Conservation (phyloP, 2,888 invertebrate genomes). For the Hypomecis atomaria region DNA sequence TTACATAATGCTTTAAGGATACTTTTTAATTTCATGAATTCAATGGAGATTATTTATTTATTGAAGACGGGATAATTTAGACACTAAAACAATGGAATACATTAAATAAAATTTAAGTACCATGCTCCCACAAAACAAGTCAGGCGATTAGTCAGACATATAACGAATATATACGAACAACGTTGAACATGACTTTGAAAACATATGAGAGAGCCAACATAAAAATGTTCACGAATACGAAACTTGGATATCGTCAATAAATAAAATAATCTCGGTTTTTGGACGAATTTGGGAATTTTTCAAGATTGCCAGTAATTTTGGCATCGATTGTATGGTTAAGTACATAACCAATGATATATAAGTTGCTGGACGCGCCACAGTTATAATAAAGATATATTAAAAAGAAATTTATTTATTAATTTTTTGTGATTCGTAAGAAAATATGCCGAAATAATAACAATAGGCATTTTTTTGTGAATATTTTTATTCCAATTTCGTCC, state of each 20-base stretch:
- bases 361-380: no score
- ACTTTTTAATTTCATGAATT: slow-evolving; percentile 51
- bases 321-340: no score
- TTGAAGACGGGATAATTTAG: slow-evolving; percentile 52
- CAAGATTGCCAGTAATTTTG: no score
- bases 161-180: slow-evolving; percentile 69
- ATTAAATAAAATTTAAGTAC: slow-evolving; percentile 48
- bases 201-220: slow-evolving; percentile 44
- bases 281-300: slow-evolving; percentile 58
- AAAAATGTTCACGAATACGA: slow-evolving; percentile 35
- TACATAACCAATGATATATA: no score
- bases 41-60: slow-evolving; percentile 76
- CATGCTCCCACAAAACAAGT: slow-evolving; percentile 72
- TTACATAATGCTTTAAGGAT: slow-evolving; percentile 72
- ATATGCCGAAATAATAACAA: neutral
- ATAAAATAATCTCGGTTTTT: slow-evolving; percentile 77
- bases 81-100: slow-evolving; percentile 43
- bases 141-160: slow-evolving; percentile 77
- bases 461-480: neutral
- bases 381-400: no score
- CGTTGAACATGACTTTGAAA: slow-evolving; percentile 52
- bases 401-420: neutral
- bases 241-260: slow-evolving; percentile 58
- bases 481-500: slow-evolving; percentile 56
- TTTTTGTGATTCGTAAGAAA: neutral